Evolutionary conservation across 1,140 invertebrate genomes (phyloP).

Genomic region (Dufourea novaeangliae): DNA sequence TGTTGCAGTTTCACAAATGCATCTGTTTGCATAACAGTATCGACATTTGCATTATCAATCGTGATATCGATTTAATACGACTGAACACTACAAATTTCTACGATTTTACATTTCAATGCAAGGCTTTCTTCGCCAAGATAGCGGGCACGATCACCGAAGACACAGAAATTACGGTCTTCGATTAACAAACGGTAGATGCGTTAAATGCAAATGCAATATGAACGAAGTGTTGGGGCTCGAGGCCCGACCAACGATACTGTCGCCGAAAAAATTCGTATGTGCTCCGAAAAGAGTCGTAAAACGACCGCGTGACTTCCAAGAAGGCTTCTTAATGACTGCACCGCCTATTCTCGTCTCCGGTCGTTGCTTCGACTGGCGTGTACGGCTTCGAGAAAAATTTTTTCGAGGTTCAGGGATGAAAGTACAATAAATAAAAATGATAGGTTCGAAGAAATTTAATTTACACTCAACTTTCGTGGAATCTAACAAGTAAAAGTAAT

Average conservation of each 20-base stretch:
- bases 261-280: neutral
- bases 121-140: neutral
- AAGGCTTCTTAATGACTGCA: conserved; percentile 19
- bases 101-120: neutral
- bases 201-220: neutral
- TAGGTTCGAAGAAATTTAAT: no score
- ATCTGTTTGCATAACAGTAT: neutral
- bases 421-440: neutral
- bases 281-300: conserved; percentile 8
- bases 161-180: neutral
- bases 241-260: neutral
- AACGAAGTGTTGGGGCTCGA: neutral
- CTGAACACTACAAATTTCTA: no score
- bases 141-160: neutral
- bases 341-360: conserved; percentile 3
- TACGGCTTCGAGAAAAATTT: neutral
- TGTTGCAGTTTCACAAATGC: neutral
- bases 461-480: no score
- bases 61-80: neutral
- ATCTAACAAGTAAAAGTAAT: no score
- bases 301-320: neutral
- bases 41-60: neutral
- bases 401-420: neutral
- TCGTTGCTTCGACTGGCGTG: neutral
- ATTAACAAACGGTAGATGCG: neutral